These are phyloP conservation scores for Drosophila sp. DNA, from an alignment of 1,140 invertebrate species.

Conservation along the genomic window DNA sequence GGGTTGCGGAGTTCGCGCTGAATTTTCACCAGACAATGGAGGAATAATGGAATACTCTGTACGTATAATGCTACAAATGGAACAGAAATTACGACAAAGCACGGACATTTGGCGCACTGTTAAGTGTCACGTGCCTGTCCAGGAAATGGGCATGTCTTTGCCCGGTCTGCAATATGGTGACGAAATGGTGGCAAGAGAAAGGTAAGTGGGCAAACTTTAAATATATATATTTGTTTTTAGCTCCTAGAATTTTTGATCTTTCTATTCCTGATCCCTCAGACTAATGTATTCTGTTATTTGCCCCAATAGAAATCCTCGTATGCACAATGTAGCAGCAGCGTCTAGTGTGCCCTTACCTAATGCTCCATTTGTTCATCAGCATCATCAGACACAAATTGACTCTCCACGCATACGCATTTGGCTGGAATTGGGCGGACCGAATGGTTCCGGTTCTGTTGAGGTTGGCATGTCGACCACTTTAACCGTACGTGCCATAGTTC, in stretches of 20 bases:
- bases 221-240: not conserved
- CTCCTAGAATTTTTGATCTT: no score
- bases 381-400: constrained; percentile 49
- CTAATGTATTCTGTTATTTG: no score
- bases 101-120: constrained; percentile 87
- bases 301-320: constrained; percentile 71
- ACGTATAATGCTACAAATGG: constrained; percentile 88
- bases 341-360: constrained; percentile 2
- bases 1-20: constrained; percentile 87
- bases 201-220: constrained; percentile 28
- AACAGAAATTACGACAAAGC: constrained; percentile 87
- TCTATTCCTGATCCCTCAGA: no score
- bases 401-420: constrained; percentile 85
- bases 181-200: constrained; percentile 38
- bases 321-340: constrained; percentile 66
- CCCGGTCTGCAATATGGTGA: constrained; percentile 22
- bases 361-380: not conserved
- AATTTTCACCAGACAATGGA: constrained; percentile 82
- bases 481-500: constrained; percentile 87
- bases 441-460: constrained; percentile 85
- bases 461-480: constrained; percentile 89
- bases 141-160: constrained; percentile 74
- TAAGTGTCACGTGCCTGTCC: constrained; percentile 83
- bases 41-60: constrained; percentile 85
- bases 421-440: constrained; percentile 86